Conservation (phyloP, 2,113 vertebrate species). For the Chrysochloris asiatica region DNA sequence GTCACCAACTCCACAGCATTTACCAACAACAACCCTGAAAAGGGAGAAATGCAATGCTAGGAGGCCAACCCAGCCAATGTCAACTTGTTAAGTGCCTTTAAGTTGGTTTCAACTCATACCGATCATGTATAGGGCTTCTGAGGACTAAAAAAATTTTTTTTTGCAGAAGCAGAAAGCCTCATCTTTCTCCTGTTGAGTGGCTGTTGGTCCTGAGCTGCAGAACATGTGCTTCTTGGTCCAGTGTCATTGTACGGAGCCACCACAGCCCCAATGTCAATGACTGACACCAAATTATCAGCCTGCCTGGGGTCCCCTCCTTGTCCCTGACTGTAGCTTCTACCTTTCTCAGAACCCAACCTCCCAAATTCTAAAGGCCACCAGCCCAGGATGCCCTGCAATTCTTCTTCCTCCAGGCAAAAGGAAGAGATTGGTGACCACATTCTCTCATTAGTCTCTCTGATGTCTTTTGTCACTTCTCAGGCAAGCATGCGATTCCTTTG, state of each 20-base stretch:
- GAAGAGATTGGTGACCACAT: constrained; percentile 77
- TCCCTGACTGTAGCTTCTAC: neutral
- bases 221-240: too few relatives aligned
- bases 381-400: constrained; percentile 77
- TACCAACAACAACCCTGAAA: neutral
- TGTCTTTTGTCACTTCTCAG: constrained; percentile 88
- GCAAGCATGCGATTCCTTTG: constrained; percentile 88
- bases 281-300: neutral
- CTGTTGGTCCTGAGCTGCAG: too few relatives aligned
- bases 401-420: constrained; percentile 82
- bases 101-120: too few relatives aligned
- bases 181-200: too few relatives aligned
- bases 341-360: constrained; percentile 56
- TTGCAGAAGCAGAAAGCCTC: too few relatives aligned
- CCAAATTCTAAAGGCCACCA: constrained; percentile 78
- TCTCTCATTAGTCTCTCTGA: constrained; percentile 86
- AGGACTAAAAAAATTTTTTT: too few relatives aligned
- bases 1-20: too few relatives aligned
- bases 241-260: too few relatives aligned
- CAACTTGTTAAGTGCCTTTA: too few relatives aligned
- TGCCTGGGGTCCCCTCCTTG: neutral
- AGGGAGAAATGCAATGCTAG: neutral
- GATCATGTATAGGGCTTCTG: too few relatives aligned
- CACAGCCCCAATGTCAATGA: neutral
- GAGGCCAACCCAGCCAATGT: neutral